A percentile compares a stretch with the other conserved stretches of the same genome.
Conservation (phyloP, 2,113 vertebrate species). For the Melanerpes aurifrons region DNA sequence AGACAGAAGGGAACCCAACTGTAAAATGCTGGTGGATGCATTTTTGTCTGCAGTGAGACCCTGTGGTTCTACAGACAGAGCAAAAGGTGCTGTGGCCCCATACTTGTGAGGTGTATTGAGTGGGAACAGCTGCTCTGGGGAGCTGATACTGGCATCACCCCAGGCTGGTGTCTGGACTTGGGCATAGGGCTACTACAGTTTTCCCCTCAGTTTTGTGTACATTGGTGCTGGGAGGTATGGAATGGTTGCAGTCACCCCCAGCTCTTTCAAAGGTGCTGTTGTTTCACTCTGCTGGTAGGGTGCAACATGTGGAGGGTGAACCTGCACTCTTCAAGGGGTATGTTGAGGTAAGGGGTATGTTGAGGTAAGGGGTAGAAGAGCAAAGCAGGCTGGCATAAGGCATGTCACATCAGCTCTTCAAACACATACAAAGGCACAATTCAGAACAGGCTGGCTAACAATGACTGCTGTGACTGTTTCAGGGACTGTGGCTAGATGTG, state of each 20-base stretch:
- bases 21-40: background rate
- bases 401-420: background rate
- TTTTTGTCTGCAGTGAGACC: background rate
- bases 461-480: background rate
- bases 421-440: fast-evolving
- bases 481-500: background rate
- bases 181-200: background rate
- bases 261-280: background rate
- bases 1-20: background rate
- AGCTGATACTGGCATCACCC: background rate
- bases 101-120: background rate
- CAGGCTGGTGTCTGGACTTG: background rate
- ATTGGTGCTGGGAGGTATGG: fast-evolving
- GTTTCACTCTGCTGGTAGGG: fast-evolving
- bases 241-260: background rate
- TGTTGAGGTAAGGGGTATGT: fast-evolving
- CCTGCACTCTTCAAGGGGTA: no score
- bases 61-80: background rate
- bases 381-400: background rate
- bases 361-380: fast-evolving
- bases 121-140: background rate
- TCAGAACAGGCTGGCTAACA: background rate
- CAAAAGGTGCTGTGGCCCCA: fast-evolving
- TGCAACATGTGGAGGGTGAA: no score
- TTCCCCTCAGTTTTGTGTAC: background rate